phyloP scores from a whole-genome alignment of 2,797 vertebrate species.

The Sphenopsis melanotis region DNA sequence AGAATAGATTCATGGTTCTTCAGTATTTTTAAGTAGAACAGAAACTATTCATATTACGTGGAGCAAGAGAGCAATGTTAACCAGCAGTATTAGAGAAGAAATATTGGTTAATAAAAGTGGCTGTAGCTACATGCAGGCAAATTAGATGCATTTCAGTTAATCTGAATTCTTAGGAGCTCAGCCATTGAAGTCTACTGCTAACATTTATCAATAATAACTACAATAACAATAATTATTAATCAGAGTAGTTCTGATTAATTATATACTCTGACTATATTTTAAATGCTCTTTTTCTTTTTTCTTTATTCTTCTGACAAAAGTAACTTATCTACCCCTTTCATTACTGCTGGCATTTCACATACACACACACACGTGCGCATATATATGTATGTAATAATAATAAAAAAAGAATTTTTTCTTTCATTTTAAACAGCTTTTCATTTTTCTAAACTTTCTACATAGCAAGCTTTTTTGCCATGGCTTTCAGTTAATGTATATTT shows the following conservation, averaged over 20 bases:
- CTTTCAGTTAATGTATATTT: conserved; percentile 52
- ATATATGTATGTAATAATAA: not conserved
- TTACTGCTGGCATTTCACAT: not conserved
- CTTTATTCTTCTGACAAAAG: conserved; percentile 51
- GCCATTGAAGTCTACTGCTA: conserved; percentile 33
- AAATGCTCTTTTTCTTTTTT: conserved; percentile 15
- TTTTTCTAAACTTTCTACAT: conserved; percentile 45
- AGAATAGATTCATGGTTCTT: not conserved
- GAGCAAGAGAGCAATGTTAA: conserved; percentile 5
- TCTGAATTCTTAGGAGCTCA: conserved; percentile 58
- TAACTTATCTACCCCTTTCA: conserved; percentile 24
- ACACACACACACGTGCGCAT: not conserved
- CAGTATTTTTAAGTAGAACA: not conserved
- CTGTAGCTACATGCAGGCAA: conserved; percentile 43
- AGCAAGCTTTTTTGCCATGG: conserved; percentile 18
- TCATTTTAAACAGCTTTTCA: conserved; percentile 42
- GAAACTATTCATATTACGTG: not conserved
- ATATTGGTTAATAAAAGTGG: conserved; percentile 43
- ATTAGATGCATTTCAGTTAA: conserved; percentile 52
- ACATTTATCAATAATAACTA: conserved; percentile 64
- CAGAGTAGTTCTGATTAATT: conserved; percentile 60
- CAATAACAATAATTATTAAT: conserved; percentile 71
- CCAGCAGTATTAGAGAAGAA: conserved; percentile 28
- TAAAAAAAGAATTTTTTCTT: not conserved
- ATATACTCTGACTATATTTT: conserved; percentile 38